Percentiles rank a stretch among this genome's conserved stretches.
These are phyloP conservation scores for Formica aserva DNA, from an alignment of 2,888 invertebrate genomes.

Conservation along the genomic window DNA sequence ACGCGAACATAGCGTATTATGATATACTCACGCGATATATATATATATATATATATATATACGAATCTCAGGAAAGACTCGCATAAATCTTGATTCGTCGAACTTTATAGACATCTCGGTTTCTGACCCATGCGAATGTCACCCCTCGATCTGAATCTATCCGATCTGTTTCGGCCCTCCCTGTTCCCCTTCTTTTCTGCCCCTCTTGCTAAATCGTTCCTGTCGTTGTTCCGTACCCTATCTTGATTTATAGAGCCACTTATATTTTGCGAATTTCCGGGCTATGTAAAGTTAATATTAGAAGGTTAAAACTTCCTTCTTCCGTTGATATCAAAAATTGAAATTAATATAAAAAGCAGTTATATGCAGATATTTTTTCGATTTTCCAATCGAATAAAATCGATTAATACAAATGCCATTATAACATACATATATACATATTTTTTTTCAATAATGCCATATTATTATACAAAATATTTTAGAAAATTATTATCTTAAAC, in stretches of 20 bases:
- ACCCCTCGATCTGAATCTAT: neutral
- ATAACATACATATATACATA: neutral
- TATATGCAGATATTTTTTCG: neutral
- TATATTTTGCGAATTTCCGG: neutral
- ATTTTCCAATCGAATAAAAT: neutral
- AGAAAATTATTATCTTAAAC: neutral
- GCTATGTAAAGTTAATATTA: neutral
- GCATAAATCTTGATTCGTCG: conserved; percentile 57
- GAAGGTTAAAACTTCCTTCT: neutral
- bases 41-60: neutral
- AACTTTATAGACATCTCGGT: conserved; percentile 9
- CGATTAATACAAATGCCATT: neutral
- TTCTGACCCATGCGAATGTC: neutral
- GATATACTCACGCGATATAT: conserved; percentile 61
- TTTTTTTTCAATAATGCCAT: neutral
- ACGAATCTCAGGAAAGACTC: conserved; percentile 24
- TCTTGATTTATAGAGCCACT: neutral
- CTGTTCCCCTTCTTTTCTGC: neutral
- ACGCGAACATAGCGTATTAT: conserved; percentile 63
- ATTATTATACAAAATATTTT: neutral
- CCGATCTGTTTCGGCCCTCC: neutral
- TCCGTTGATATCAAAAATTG: neutral
- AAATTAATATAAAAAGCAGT: neutral
- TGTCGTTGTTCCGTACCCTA: neutral
- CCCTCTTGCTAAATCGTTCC: neutral